Percentiles rank a stretch among this genome's conserved stretches.
phyloP scores from a whole-genome alignment of 2,797 vertebrate species.

The Merluccius polli region DNA sequence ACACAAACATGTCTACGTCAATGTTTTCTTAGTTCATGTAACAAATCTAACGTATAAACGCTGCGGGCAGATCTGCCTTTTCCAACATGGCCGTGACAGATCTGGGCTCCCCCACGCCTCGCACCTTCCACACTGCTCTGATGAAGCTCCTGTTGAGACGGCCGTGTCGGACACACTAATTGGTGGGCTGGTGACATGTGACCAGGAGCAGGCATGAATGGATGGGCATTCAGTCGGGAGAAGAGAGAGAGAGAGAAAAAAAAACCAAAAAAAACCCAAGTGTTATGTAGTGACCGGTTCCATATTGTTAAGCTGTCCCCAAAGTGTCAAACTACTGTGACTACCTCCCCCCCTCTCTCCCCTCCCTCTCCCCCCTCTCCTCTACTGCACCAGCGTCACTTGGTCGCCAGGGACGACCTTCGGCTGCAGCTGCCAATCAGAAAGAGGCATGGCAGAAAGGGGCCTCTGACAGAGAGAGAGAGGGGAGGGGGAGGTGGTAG shows the following conservation, averaged over 20 bases:
- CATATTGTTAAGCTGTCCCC: slow-evolving; percentile 86
- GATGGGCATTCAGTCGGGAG: slow-evolving; percentile 52
- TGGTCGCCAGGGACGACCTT: slow-evolving; percentile 76
- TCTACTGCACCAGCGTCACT: slow-evolving; percentile 63
- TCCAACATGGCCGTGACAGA: background rate
- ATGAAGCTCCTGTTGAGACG: slow-evolving; percentile 44
- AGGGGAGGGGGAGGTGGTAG: background rate
- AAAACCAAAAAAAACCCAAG: slow-evolving; percentile 48
- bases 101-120: slow-evolving; percentile 21
- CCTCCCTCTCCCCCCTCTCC: background rate
- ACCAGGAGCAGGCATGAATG: slow-evolving; percentile 47
- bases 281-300: slow-evolving; percentile 72
- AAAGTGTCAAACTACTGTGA: slow-evolving; percentile 81
- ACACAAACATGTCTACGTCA: background rate
- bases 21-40: slow-evolving; percentile 1
- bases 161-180: slow-evolving; percentile 59
- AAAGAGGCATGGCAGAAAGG: slow-evolving; percentile 87
- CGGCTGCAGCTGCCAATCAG: slow-evolving; percentile 81
- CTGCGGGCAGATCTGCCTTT: background rate
- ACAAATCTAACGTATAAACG: background rate
- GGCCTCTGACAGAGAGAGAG: slow-evolving; percentile 76
- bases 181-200: slow-evolving; percentile 59
- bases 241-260: background rate
- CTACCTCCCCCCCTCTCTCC: slow-evolving; percentile 23
- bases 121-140: slow-evolving; percentile 26